These are phyloP conservation scores for Hybos culiciformis DNA, from an alignment of 2,888 invertebrate genomes.

Conservation along the genomic window DNA sequence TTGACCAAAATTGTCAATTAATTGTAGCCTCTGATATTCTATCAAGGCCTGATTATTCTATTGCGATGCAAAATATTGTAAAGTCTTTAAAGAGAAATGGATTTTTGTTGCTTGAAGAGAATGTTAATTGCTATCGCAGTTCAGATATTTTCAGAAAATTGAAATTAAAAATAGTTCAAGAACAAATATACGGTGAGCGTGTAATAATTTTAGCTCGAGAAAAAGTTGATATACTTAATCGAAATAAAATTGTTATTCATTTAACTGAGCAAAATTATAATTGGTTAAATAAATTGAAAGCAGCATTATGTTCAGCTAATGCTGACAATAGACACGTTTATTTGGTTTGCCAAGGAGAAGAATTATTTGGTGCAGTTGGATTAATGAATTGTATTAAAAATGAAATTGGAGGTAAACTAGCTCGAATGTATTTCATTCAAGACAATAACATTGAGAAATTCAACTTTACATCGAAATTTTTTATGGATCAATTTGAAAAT, in stretches of 20 bases:
- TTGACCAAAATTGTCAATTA: conserved; percentile 55
- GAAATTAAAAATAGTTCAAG: conserved; percentile 43
- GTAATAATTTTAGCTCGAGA: conserved; percentile 52
- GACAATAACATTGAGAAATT: conserved; percentile 48
- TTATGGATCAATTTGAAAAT: conserved; percentile 47
- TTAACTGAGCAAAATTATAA: conserved; percentile 54
- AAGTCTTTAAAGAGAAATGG: conserved; percentile 53
- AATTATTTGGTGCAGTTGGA: conserved; percentile 68
- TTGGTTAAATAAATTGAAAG: conserved; percentile 75
- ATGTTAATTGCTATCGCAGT: conserved; percentile 34
- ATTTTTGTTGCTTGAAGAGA: conserved; percentile 61
- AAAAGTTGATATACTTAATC: conserved; percentile 18
- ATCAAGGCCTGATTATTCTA: conserved; percentile 40
- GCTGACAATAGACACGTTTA: conserved; percentile 46
- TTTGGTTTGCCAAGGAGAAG: conserved; percentile 53
- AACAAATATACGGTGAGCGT: conserved; percentile 49
- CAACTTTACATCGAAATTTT: conserved; percentile 42
- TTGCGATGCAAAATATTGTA: conserved; percentile 43
- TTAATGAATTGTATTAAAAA: conserved; percentile 79
- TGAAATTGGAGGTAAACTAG: conserved; percentile 69
- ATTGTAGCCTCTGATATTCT: conserved; percentile 53
- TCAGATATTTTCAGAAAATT: conserved; percentile 30
- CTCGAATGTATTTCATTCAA: conserved; percentile 59
- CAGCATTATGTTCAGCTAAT: conserved; percentile 52
- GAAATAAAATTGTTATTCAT: conserved; percentile 43